Base-by-base conservation (phyloP, 2,888 invertebrate genomes). In the Mesorhabditis sp. region DNA sequence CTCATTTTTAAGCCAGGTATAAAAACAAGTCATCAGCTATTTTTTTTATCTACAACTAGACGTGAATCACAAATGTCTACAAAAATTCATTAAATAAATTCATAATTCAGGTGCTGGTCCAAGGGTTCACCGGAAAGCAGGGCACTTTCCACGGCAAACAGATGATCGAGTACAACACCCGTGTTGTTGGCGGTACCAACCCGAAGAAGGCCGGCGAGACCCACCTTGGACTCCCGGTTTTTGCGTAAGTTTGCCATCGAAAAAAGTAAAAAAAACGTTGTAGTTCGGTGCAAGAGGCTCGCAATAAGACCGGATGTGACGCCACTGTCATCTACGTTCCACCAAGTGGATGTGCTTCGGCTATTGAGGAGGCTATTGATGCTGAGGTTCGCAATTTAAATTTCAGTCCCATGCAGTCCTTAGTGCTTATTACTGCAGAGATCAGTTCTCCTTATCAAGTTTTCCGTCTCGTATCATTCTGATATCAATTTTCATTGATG, bases 91-190 rank as follows among this genome's bases (percentile, higher is more conserved):
- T 28, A 28, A 28, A 28, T 28, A 28, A 28, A 28, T 28, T 28
- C 28, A 28, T 28, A 28, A 28, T 28, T 28, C 13, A 50, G 58
- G 58, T 50, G 45, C 62, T 58, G 66, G 68, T 71, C 6, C 65
- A 78, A 75, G 80, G 80, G 4, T 78, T 80, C 72, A 80, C 80
- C 41, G 80, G 80, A 50, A 76, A 76, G 64, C 78, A 84, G 71
- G 89, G 89, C 50, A 88, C 89, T 3, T 89, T 89, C 83, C 89
- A 89, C 81, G 92, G 93, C 86, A 92, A 94, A 86, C 97, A 98
- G 88, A 95, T 97, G n/a, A 89, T 99, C 73, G 96, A 97, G 83
- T 99, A 99, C 91, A 96, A 96, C 77, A 95, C 97, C 6, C 92
- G 93, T 85, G 88, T 95, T 86, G 95, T 95, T 76, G 95, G 95